Base-by-base conservation (phyloP, 2,888 invertebrate species). In the Therioaphis trifolii region DNA sequence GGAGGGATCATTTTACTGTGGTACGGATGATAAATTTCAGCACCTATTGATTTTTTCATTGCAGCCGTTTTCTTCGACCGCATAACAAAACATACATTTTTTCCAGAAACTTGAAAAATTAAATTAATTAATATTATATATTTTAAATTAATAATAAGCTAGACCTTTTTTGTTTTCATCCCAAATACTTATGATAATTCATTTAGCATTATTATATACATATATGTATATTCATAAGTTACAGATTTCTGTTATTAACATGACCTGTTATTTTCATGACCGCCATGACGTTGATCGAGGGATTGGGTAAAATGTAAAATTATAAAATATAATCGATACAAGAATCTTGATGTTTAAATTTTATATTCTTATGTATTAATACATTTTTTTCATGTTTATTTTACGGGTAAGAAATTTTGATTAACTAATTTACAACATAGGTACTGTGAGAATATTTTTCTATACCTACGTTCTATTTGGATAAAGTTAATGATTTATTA, bases 1-100 rank as follows among this genome's bases (percentile, higher is more conserved):
- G 46, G 58, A 72, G 43, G 61, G 72, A 80, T 80, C 71, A 72
- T 72, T 80, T 80, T 80, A 72, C 72, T 46, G 80, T 35, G 72
- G 35, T 66, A 76, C 66, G 52, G 72, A 71, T 80, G 80, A 80
- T 80, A 71, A 80, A 80, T 80, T 72, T 80, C 9, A 18, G 18
- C 71, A 35, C 35, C 35, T 80, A 80, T 80, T 72, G 80, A 80
- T 71, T 80, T 71, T 63, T 76, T 21, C 27, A n/a, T 43, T 11
- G 49, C 29, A 14, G 15, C 35, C 12, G 24, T 79, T 79, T 55
- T 55, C 7, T 35, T 69, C 43, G 14, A 27, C 3, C 15, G 21
- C n/a, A 11, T 3, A 49, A 49, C 0, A 2, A 29, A n/a, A 66
- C 1, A 7, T 24, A 11, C 1, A 63, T 61, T 76, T 46, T 76